These are phyloP conservation scores for Campylomormyrus numenius DNA, from an alignment of 2,113 vertebrate genomes.

Conservation along the genomic window DNA sequence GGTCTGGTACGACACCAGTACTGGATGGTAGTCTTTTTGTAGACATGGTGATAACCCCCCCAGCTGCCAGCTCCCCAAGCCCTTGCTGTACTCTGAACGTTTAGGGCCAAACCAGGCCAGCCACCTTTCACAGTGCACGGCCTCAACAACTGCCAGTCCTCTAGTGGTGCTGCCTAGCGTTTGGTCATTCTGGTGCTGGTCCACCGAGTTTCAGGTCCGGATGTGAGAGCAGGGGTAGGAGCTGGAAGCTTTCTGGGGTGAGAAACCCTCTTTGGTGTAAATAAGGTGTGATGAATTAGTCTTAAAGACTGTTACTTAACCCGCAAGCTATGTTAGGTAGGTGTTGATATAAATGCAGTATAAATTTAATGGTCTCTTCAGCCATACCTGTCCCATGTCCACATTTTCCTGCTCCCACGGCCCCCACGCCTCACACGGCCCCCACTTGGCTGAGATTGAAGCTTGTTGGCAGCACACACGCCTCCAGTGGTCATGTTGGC, in stretches of 20 bases:
- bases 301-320: background rate
- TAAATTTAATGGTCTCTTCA: background rate
- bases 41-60: background rate
- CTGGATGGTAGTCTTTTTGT: background rate
- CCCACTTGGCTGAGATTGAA: background rate
- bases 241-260: background rate
- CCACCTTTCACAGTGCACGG: background rate
- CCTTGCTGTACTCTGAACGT: background rate
- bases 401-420: background rate
- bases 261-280: background rate
- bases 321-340: background rate
- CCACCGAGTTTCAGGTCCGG: background rate
- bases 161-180: background rate
- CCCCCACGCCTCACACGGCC: background rate
- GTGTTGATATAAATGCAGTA: background rate
- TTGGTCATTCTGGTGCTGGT: background rate
- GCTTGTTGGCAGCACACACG: background rate
- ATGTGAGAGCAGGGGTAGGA: background rate
- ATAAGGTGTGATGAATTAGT: background rate
- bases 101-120: background rate
- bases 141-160: background rate
- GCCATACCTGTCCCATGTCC: background rate
- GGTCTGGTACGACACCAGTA: background rate
- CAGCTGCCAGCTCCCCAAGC: background rate
- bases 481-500: background rate